phyloP scores from a whole-genome alignment of 2,888 invertebrate species.

The Philereme transversata region DNA sequence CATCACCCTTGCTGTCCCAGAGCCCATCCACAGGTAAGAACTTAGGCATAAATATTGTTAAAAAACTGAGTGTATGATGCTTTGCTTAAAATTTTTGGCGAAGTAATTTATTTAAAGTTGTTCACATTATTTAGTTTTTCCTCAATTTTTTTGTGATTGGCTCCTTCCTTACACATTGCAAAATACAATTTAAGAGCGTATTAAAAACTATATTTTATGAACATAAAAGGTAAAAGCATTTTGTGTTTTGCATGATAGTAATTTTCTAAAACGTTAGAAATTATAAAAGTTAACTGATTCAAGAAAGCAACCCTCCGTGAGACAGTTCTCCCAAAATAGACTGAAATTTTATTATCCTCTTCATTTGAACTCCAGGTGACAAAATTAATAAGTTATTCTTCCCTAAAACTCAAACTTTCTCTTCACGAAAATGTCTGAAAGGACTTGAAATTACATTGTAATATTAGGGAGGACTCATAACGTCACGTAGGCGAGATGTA shows the following conservation, averaged over 20 bases:
- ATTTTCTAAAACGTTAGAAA: too few species aligned
- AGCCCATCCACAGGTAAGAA: slow-evolving; percentile 65
- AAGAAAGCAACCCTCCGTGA: slow-evolving; percentile 2
- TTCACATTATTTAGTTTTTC: too few species aligned
- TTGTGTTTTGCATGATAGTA: too few species aligned
- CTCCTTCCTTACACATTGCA: too few species aligned
- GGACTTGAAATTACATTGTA: slow-evolving; percentile 32
- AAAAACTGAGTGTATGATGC: too few species aligned
- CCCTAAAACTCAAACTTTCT: slow-evolving; percentile 32
- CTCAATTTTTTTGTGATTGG: too few species aligned
- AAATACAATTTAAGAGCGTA: too few species aligned
- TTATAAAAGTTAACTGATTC: slow-evolving; percentile 1
- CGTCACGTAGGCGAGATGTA: slow-evolving; percentile 27
- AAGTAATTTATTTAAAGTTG: not conserved
- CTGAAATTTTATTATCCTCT: slow-evolving; percentile 26
- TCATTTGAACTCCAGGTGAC: slow-evolving; percentile 32
- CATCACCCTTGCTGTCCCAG: slow-evolving; percentile 83
- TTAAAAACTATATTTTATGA: too few species aligned
- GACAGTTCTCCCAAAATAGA: slow-evolving; percentile 13
- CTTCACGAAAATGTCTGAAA: slow-evolving; percentile 22
- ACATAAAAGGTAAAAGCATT: too few species aligned
- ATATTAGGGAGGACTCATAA: slow-evolving; percentile 25
- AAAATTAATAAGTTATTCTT: slow-evolving; percentile 37
- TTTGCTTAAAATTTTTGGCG: too few species aligned
- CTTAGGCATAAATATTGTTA: too few species aligned